Conservation (phyloP, 2,113 vertebrate genomes). For the Tachycineta bicolor region DNA sequence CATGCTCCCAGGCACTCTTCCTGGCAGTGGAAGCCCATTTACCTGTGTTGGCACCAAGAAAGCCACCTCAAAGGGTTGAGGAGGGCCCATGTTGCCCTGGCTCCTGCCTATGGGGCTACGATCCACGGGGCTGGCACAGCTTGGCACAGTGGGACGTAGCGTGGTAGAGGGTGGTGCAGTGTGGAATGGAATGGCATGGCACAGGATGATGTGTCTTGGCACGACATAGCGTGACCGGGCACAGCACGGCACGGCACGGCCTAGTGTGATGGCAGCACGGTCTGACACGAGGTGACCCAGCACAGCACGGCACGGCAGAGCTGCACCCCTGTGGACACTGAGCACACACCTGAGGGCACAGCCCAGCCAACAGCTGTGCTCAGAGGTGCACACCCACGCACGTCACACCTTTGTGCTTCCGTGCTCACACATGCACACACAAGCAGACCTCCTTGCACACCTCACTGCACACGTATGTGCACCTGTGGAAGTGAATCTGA, state of each 20-base stretch:
- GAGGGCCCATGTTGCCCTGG: neutral
- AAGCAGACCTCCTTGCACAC: neutral
- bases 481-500: too few relatives aligned
- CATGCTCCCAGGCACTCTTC: neutral
- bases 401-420: neutral
- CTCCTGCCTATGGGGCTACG: fast-evolving
- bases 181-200: neutral
- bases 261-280: fast-evolving
- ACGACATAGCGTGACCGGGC: neutral
- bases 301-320: neutral
- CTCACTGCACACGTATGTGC: fast-evolving
- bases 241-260: too few relatives aligned
- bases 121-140: neutral
- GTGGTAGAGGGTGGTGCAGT: neutral
- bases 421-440: neutral
- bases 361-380: neutral
- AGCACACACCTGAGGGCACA: neutral
- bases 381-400: neutral
- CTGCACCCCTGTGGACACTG: fast-evolving
- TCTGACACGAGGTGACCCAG: fast-evolving
- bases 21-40: neutral
- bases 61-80: neutral
- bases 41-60: neutral
- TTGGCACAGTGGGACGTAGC: neutral
- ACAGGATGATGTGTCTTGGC: neutral